Base-by-base conservation (phyloP, 1,140 invertebrate species). In the Manduca sexta region DNA sequence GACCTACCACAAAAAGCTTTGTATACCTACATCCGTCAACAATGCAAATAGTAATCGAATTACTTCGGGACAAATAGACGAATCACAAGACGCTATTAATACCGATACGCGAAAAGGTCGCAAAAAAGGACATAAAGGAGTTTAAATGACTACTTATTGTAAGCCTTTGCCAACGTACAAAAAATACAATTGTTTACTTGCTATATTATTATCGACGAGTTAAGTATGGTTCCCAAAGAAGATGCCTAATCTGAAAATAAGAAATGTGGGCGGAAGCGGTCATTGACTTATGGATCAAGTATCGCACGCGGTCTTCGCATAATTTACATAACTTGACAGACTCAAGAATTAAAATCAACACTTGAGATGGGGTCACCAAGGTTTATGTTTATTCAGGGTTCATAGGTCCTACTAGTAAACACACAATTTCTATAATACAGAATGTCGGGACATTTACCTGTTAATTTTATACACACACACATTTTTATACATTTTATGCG, bases 321-420 rank as follows among this genome's bases (percentile, higher is more conserved):
- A 70, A 84, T 84, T 84, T 75, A 81, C 77, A 84, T 84, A 84
- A 84, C 74, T 70, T 66, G 72, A 76, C 76, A 74, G 69, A 75
- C 49, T 69, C 63, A 67, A 80, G 60, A 67, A 57, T 62, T 46
- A 71, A 77, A 50, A 76, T 61, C 72, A 73, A 81, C 70, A 81
- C 66, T 74, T 67, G 52, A 71, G 65, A 65, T 65, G 55, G 62
- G 74, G 74, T 70, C 63, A 71, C 53, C n/a, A 60, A 74, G 69
- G 43, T 66, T 64, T 64, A 59, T 70, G 57, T 76, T 73, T 70
- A 64, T 70, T 65, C 48, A 39, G 43, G 59, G 60, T 55, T 63
- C 52, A 54, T 48, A 60, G 40, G 18, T 41, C 18, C 46, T 64
- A 61, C 51, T 55, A 33, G 47, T 46, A 52, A 47, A 48, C 45